Percentiles rank a stretch among this genome's conserved stretches.
phyloP scores from a whole-genome alignment of 2,888 invertebrate genomes.

The Drosophila conformis region DNA sequence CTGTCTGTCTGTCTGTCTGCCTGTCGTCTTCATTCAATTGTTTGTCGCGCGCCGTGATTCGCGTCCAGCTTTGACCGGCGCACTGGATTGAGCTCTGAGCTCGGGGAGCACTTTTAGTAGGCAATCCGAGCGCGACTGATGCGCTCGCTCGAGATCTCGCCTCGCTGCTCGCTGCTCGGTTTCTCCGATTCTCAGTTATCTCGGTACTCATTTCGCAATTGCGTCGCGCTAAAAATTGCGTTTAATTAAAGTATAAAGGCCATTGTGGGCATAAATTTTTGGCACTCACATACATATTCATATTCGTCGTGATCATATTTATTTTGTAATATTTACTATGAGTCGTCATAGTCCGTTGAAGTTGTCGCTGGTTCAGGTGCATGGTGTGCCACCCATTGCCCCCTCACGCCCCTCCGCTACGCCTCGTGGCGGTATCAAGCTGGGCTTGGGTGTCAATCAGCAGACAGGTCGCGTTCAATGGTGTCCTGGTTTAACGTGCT shows the following conservation, averaged over 20 bases:
- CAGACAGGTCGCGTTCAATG: constrained; percentile 84
- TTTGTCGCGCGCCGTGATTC: constrained; percentile 77
- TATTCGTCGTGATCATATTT: constrained; percentile 18
- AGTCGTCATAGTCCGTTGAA: constrained; percentile 65
- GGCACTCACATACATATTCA: background rate
- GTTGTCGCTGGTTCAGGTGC: constrained; percentile 71
- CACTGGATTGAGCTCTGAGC: constrained; percentile 25
- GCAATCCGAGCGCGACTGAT: constrained; percentile 79
- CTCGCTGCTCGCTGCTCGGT: constrained; percentile 17
- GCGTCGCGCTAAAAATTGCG: constrained; percentile 74
- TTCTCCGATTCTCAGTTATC: constrained; percentile 13
- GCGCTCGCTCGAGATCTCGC: constrained; percentile 61
- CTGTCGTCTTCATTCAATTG: constrained; percentile 66
- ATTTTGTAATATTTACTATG: constrained; percentile 41
- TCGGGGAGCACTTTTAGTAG: constrained; percentile 66
- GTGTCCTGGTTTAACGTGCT: constrained; percentile 85
- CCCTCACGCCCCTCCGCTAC: background rate
- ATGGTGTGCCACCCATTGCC: constrained; percentile 31
- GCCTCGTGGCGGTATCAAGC: constrained; percentile 50
- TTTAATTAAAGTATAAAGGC: constrained; percentile 79
- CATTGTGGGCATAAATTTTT: constrained; percentile 41
- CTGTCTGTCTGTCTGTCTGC: background rate
- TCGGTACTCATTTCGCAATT: constrained; percentile 57
- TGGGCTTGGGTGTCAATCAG: constrained; percentile 83
- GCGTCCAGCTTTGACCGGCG: constrained; percentile 55